Evolutionary conservation across 2,888 invertebrate genomes (phyloP).

Genomic region (Drosophila nr. perissopoda): DNA sequence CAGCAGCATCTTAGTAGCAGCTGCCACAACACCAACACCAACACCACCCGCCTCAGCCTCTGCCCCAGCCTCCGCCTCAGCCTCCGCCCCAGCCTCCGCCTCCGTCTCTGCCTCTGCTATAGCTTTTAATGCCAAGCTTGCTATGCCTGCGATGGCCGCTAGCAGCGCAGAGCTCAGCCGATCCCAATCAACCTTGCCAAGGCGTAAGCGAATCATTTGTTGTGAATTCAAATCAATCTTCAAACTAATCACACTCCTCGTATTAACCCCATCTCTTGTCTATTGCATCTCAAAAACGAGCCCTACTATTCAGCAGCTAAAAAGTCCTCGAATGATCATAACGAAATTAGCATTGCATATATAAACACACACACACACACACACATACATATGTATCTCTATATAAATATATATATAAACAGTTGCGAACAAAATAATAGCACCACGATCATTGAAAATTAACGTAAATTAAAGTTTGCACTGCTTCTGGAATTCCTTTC

Average conservation of each 20-base stretch:
- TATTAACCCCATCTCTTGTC: constrained; percentile 15
- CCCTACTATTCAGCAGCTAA: constrained; percentile 16
- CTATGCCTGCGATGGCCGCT: constrained; percentile 68
- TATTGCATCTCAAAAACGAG: constrained; percentile 17
- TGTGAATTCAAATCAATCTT: constrained; percentile 22
- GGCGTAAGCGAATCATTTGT: constrained; percentile 79
- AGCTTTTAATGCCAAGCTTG: constrained; percentile 67
- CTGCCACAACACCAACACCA: constrained; percentile 37
- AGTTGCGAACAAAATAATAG: background rate
- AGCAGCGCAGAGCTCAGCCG: constrained; percentile 81
- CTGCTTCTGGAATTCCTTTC: background rate
- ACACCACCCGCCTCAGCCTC: constrained; percentile 48
- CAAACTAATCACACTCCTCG: constrained; percentile 20
- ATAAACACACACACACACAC: constrained; percentile 1
- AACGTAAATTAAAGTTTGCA: background rate
- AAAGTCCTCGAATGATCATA: constrained; percentile 4
- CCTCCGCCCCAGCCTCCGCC: constrained; percentile 46
- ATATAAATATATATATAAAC: background rate
- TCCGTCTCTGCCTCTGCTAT: constrained; percentile 64
- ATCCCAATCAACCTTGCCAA: constrained; percentile 85
- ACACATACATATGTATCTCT: background rate
- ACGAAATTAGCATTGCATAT: background rate
- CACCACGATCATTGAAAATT: background rate
- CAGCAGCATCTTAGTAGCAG: constrained; percentile 32
- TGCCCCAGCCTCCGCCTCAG: constrained; percentile 36